A percentile compares a stretch with the other conserved stretches of the same genome.
Conservation (phyloP, 2,888 invertebrate species). For the Venusia cambrica region DNA sequence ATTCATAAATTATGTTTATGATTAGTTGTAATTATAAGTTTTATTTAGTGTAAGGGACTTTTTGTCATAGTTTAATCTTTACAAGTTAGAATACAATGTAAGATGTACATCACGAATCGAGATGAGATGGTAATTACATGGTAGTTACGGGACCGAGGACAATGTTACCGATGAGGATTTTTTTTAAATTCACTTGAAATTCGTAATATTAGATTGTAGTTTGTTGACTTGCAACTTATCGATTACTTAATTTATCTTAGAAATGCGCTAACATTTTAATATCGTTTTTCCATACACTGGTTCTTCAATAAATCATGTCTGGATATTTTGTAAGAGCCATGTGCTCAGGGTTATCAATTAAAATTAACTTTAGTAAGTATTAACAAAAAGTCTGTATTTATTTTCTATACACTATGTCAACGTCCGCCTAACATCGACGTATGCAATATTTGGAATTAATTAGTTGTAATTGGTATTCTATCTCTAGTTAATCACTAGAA, state of each 20-base stretch:
- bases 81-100: constrained; percentile 51
- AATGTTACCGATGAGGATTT: constrained; percentile 50
- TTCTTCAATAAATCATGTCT: too few relatives aligned
- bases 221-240: too few relatives aligned
- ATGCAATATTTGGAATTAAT: constrained; percentile 47
- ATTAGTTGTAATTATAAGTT: constrained; percentile 30
- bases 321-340: too few relatives aligned
- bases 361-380: constrained; percentile 1
- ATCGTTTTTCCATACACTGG: too few relatives aligned
- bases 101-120: constrained; percentile 55
- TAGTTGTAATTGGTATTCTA: constrained; percentile 28
- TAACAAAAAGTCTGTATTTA: constrained; percentile 10
- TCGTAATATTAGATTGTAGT: too few relatives aligned
- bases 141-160: constrained; percentile 48
- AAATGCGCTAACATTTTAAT: too few relatives aligned
- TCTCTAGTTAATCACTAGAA: too few relatives aligned
- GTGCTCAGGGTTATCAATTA: too few relatives aligned
- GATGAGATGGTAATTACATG: constrained; percentile 37
- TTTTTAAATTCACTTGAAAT: constrained; percentile 9
- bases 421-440: constrained; percentile 62
- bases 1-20: constrained; percentile 20
- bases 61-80: constrained; percentile 37
- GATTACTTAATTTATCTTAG: too few relatives aligned
- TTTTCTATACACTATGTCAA: constrained; percentile 23
- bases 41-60: constrained; percentile 12